Conservation (phyloP, 2,888 invertebrate species). For the Podabrus alpinus region DNA sequence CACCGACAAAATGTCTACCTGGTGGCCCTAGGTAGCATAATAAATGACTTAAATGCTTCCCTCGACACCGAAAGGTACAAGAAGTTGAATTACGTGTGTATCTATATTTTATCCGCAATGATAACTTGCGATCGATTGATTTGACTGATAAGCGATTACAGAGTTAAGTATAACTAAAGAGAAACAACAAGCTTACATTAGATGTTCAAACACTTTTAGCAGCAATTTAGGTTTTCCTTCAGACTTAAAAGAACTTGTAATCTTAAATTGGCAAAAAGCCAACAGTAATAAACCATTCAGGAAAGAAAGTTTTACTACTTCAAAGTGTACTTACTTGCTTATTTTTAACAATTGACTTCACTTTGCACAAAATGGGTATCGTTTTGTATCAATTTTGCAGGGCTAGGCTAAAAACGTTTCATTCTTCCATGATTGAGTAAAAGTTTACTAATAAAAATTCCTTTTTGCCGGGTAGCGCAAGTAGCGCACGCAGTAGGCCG, state of each 20-base stretch:
- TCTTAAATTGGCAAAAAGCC: slow-evolving; percentile 1
- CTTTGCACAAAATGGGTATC: background rate
- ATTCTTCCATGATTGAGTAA: background rate
- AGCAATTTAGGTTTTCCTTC: background rate
- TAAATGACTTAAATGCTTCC: no score
- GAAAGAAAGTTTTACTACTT: background rate
- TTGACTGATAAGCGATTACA: background rate
- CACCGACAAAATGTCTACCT: no score
- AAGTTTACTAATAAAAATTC: background rate
- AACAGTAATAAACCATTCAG: background rate
- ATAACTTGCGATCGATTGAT: background rate
- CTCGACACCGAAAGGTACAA: no score
- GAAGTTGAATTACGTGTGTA: no score
- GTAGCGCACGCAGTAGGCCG: background rate
- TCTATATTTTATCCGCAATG: no score
- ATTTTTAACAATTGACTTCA: background rate
- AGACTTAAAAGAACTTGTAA: background rate
- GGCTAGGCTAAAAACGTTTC: background rate
- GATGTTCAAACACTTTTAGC: background rate
- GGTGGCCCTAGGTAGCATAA: no score
- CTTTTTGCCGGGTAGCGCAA: background rate
- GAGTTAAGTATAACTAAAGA: background rate
- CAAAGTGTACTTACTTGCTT: background rate
- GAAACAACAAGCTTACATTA: background rate
- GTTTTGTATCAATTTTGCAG: background rate